A percentile compares a stretch with the other conserved stretches of the same genome.
phyloP scores from a whole-genome alignment of 1,140 invertebrate species.

The Uloborus diversus region DNA sequence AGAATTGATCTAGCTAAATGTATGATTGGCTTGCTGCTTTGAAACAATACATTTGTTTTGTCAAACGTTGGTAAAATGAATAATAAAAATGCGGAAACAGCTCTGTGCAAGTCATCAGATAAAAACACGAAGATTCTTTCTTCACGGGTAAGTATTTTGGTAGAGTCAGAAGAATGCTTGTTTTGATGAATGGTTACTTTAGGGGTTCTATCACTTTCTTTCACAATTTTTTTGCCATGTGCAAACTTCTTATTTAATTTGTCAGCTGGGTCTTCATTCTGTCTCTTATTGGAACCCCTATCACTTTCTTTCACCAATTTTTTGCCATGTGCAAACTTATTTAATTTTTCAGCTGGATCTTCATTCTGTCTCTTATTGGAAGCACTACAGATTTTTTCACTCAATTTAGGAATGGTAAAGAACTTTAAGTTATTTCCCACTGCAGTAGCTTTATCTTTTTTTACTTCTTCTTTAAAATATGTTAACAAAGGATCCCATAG shows the following conservation, averaged over 20 bases:
- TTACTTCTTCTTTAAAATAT: too few relatives aligned
- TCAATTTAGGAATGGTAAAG: too few relatives aligned
- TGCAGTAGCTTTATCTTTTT: too few relatives aligned
- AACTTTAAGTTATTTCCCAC: too few relatives aligned
- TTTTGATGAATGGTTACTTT: not conserved
- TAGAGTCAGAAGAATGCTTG: not conserved
- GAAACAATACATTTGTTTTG: not conserved
- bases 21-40: not conserved
- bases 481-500: too few relatives aligned
- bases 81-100: not conserved
- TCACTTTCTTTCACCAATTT: too few relatives aligned
- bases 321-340: too few relatives aligned
- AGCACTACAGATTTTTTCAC: too few relatives aligned
- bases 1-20: not conserved
- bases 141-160: not conserved
- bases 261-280: not conserved
- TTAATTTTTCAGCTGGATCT: too few relatives aligned
- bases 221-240: not conserved
- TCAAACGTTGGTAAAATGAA: not conserved
- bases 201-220: not conserved
- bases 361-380: too few relatives aligned
- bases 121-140: not conserved
- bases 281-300: not conserved
- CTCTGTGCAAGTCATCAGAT: not conserved
- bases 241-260: not conserved